Evolutionary conservation across 2,113 vertebrate species (phyloP).

Genomic region (Pseudonaja textilis): DNA sequence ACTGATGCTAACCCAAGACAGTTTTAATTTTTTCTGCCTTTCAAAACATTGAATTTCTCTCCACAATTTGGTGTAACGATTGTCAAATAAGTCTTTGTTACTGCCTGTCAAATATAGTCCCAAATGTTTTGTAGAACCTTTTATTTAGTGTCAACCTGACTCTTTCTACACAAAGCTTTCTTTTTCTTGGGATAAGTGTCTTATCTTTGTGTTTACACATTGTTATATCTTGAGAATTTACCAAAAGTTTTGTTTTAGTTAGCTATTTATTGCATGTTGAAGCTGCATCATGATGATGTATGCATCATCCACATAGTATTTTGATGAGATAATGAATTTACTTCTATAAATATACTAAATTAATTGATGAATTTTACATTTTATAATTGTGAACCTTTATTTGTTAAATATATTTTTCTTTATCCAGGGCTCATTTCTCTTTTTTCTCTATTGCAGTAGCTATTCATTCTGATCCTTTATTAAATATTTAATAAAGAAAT

Average conservation of each 20-base stretch:
- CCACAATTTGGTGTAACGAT: neutral
- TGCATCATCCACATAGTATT: neutral
- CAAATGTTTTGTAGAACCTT: neutral
- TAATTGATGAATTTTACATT: neutral
- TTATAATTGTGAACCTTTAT: neutral
- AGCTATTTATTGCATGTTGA: neutral
- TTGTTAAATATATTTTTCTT: neutral
- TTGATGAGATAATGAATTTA: neutral
- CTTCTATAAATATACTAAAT: neutral
- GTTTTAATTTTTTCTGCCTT: neutral
- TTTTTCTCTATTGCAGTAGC: neutral
- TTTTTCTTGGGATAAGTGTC: neutral
- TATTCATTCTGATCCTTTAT: neutral
- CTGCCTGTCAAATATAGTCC: neutral
- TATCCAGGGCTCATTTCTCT: neutral
- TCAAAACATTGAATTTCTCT: neutral
- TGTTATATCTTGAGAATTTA: neutral
- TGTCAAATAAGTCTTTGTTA: neutral
- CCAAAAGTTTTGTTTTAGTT: neutral
- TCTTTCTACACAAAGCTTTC: neutral
- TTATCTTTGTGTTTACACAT: neutral
- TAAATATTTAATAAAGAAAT: neutral
- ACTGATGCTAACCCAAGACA: neutral
- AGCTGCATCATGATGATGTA: neutral
- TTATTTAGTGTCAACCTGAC: neutral